Evolutionary conservation across 2,888 invertebrate species (phyloP), one percentile per base, ranked within the genome.

Genomic region (Gastracanthus pulcherrimus): DNA sequence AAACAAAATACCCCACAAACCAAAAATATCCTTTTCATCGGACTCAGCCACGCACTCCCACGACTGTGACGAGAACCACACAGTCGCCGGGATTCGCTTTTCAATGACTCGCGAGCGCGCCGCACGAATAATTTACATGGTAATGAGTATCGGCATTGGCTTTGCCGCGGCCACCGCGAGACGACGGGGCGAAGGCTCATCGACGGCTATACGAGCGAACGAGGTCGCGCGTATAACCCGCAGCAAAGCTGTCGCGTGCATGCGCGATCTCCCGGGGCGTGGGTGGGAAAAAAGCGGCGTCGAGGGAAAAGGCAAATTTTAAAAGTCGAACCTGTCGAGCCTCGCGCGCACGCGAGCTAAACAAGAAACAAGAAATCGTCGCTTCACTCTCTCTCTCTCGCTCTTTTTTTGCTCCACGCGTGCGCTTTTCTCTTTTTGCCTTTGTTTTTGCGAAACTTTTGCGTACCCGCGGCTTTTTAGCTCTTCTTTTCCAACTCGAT

Each of bases 91-190:
- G 79, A 79, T 84, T 82, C 83, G 79, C 72, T 81, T 82, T 84
- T 83, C 82, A 81, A 76, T 80, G 78, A 72, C 75, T 70, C 16
- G 19, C 26, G 41, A 16, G 38, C 45, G 48, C 75, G 69, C 80
- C 76, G 82, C 80, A 69, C 82, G 83, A 83, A 84, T 85, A 85
- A 85, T 84, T 85, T 85, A 81, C 83, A 85, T 85, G 82, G 81
- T 84, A 85, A 85, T 85, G 84, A 84, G 85, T 84, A 85, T 84
- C 82, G 81, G 81, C 83, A 83, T 83, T 76, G 85, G 82, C 80
- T 84, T 82, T 55, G 70, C 75, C n/a, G n/a, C n/a, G 45, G 11
- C 34, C 51, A 34, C 26, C 9, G 19, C n/a, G 11, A 55, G 11
- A n/a, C 29, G 29, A n/a, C 0, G n/a, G 7, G 16, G 7, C 31